These are phyloP conservation scores for Tetramorium simillimum DNA, from an alignment of 1,140 invertebrate species.

Conservation along the genomic window DNA sequence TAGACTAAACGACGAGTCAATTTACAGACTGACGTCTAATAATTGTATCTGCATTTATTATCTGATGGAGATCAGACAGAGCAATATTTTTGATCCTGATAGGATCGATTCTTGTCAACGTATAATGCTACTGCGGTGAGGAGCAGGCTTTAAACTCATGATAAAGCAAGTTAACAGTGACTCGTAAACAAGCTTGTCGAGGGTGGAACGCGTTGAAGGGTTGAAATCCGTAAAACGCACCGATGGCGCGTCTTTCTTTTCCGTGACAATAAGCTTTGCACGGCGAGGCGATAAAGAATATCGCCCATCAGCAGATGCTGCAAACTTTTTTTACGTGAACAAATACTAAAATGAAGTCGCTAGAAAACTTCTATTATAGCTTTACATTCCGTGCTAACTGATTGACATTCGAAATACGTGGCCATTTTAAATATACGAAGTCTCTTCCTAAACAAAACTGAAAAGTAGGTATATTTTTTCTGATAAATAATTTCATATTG, in stretches of 20 bases:
- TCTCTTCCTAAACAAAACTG: not conserved
- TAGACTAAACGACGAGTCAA: not conserved
- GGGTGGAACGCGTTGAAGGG: not conserved
- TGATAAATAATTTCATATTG: not conserved
- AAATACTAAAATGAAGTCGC: not conserved
- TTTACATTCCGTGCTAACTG: not conserved
- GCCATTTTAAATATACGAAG: not conserved
- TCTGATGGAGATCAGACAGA: not conserved
- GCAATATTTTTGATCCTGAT: constrained; percentile 17
- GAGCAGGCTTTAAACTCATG: constrained; percentile 23
- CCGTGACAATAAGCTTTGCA: not conserved
- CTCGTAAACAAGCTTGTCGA: constrained; percentile 40
- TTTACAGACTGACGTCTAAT: constrained; percentile 24
- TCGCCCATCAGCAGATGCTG: not conserved
- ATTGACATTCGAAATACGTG: not conserved
- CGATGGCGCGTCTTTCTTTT: not conserved
- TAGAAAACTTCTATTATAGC: not conserved
- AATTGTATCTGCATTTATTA: constrained; percentile 26
- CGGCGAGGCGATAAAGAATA: constrained; percentile 21
- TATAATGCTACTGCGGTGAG: constrained; percentile 18
- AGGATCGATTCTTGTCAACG: constrained; percentile 19
- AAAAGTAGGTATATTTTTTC: not conserved
- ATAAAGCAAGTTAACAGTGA: constrained; percentile 15
- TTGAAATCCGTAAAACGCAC: constrained; percentile 20
- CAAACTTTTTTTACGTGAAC: not conserved